Percentiles rank a stretch among this genome's conserved stretches.
These are phyloP conservation scores for Cranoglanis bouderius DNA, from an alignment of 2,113 vertebrate genomes.

Conservation along the genomic window DNA sequence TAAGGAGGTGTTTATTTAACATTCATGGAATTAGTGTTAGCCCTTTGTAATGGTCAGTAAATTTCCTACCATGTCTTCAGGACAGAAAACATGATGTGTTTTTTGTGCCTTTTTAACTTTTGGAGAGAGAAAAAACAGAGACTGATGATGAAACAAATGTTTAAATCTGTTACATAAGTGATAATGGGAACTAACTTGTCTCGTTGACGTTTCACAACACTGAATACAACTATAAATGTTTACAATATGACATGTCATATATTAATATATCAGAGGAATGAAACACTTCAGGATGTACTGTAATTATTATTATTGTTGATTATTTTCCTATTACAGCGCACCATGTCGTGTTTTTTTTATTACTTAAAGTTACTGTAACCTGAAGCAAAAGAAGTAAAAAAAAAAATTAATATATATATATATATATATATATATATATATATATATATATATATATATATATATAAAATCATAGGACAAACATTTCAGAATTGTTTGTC, in stretches of 20 bases:
- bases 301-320: not conserved
- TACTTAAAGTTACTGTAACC: not conserved
- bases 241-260: not conserved
- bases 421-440: too few relatives aligned
- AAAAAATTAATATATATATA: too few relatives aligned
- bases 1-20: not conserved
- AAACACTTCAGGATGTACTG: not conserved
- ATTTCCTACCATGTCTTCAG: not conserved
- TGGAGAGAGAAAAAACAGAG: not conserved
- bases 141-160: not conserved
- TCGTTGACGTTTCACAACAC: not conserved
- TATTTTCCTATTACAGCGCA: not conserved
- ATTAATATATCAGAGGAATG: not conserved
- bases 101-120: not conserved
- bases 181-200: not conserved
- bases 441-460: too few relatives aligned
- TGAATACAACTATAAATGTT: not conserved
- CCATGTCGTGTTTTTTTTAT: not conserved
- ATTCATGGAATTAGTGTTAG: not conserved
- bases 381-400: not conserved
- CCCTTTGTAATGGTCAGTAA: not conserved
- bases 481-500: not conserved
- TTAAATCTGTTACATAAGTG: not conserved
- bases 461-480: not conserved
- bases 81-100: not conserved